Percentiles rank a stretch among this genome's conserved stretches.
Conservation (phyloP, 2,113 vertebrate species). For the Triplophysa rosa region DNA sequence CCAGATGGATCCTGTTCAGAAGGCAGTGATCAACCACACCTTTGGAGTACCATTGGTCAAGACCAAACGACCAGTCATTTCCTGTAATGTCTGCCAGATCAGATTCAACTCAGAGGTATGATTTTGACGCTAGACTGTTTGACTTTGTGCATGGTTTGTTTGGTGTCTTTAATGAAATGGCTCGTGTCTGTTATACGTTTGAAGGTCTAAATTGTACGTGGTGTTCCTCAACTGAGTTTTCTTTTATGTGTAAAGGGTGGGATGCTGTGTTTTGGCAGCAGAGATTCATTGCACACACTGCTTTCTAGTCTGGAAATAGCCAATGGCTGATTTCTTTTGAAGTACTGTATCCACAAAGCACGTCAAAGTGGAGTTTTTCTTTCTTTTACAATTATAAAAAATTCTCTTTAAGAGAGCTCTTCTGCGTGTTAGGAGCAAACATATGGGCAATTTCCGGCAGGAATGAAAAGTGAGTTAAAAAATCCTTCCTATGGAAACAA, state of each 20-base stretch:
- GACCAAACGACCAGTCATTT: conserved; percentile 88
- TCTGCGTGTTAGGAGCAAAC: conserved; percentile 39
- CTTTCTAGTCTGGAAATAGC: conserved; percentile 29
- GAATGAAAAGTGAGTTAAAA: not conserved
- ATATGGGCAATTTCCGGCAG: conserved; percentile 21
- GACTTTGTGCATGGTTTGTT: not conserved
- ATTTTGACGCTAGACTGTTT: not conserved
- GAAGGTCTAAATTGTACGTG: not conserved
- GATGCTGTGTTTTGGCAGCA: conserved; percentile 22
- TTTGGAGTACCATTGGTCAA: conserved; percentile 86
- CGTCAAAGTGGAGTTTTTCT: conserved; percentile 22
- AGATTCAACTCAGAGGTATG: conserved; percentile 93
- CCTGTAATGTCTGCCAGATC: conserved; percentile 94
- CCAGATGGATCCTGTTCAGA: conserved; percentile 94
- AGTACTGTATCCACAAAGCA: conserved; percentile 13
- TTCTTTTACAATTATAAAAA: not conserved
- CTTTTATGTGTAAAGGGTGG: not conserved
- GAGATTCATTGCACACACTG: conserved; percentile 15
- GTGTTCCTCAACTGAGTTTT: conserved; percentile 9
- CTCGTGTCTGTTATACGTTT: not conserved
- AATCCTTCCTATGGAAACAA: not conserved
- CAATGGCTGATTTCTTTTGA: conserved; percentile 14
- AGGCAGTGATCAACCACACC: conserved; percentile 89
- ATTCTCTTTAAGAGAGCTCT: conserved; percentile 6
- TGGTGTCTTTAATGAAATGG: conserved; percentile 3